Evolutionary conservation across 1,140 invertebrate species (phyloP), one percentile per base, ranked within the genome.

Genomic region (Pseudomyrmex sp.): DNA sequence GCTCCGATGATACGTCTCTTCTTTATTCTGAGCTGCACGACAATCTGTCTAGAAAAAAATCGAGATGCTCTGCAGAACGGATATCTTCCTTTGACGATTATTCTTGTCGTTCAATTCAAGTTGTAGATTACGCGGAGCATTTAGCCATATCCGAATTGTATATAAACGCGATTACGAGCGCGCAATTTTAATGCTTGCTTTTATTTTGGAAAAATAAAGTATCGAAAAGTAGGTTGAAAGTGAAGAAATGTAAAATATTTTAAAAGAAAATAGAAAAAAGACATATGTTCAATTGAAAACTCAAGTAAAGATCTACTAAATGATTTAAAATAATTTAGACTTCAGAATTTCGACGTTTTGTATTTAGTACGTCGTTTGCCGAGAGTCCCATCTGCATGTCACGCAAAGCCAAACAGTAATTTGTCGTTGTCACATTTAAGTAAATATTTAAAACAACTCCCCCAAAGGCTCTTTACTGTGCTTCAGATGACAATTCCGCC

Each of bases 321-420:
- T 35, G 35, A 5, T 35, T 35, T 35, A 3, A 35, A 35, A 3
- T 35, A 35, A 5, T 35, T 35, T 35, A 35, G 5, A 35, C 63
- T 77, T 2, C 18, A 15, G 52, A 68, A 56, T 58, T 56, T 69
- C 50, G 56, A 56, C 63, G 54, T 50, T 77, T 77, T 54, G 62
- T 68, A 23, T 2, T 0, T 26, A 26, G 3, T 26, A 26, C 26
- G 9, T 65, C 20, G 65, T 48, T 8, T 23, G 23, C 63, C 46
- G 12, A 20, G 48, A 35, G 26, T 44, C 13, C 26, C 75, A 77
- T 56, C 48, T 77, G 75, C 75, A 54, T 8, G 63, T 20, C 63
- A 68, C 48, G 50, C 56, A 56, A 69, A 68, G 63, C 35, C 54
- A 77, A 77, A 77, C 75, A 77, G 63, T 68, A 77, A 77, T 77